Percentiles rank a stretch among this genome's conserved stretches.
These are phyloP conservation scores for Eilema caniola DNA, from an alignment of 2,888 invertebrate genomes.

Conservation along the genomic window DNA sequence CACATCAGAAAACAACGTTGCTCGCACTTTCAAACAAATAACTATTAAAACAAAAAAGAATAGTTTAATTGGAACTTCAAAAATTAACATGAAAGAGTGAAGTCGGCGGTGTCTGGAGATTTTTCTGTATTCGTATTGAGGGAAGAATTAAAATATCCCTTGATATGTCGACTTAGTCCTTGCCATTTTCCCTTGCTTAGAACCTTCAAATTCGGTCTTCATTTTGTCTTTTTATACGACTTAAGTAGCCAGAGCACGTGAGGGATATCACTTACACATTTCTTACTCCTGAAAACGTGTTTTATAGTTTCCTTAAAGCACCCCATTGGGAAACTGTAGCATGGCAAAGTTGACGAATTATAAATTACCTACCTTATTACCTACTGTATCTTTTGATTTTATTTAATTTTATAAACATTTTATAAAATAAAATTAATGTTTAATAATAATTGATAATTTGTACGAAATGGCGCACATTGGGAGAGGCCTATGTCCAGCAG, in stretches of 20 bases:
- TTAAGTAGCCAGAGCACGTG: neutral
- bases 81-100: neutral
- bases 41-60: neutral
- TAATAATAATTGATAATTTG: no score
- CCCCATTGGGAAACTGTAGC: neutral
- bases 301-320: neutral
- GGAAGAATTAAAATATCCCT: no score
- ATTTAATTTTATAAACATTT: neutral
- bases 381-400: neutral
- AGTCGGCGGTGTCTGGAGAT: neutral
- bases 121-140: no score
- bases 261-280: neutral
- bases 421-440: no score
- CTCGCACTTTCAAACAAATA: neutral
- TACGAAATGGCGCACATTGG: no score
- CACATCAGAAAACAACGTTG: neutral
- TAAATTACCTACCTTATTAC: no score
- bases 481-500: no score
- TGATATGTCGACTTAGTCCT: no score
- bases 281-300: neutral
- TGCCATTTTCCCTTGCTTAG: neutral
- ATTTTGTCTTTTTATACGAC: neutral
- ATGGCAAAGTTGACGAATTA: neutral
- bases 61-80: neutral
- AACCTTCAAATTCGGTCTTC: neutral